Conservation (phyloP, 2,797 vertebrate genomes). For the Amniataba percoides region DNA sequence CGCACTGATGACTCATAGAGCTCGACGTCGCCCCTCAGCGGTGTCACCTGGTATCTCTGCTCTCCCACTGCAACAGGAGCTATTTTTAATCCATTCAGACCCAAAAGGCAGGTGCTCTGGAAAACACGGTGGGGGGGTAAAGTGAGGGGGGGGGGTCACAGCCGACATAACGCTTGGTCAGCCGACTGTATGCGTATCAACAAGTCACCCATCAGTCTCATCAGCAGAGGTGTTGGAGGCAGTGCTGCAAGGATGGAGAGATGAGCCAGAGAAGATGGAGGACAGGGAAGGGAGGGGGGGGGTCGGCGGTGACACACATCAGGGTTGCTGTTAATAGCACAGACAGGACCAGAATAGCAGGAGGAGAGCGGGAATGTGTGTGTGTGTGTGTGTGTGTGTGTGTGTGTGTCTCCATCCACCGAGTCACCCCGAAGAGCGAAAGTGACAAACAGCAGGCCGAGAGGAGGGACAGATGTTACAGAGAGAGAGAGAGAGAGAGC, state of each 20-base stretch:
- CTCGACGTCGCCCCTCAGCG: constrained; percentile 66
- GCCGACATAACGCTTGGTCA: constrained; percentile 3
- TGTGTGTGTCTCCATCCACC: too few relatives aligned
- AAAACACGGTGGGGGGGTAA: too few relatives aligned
- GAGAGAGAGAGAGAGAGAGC: not conserved
- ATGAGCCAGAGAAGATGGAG: constrained; percentile 69
- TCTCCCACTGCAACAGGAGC: constrained; percentile 61
- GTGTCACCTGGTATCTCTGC: constrained; percentile 16
- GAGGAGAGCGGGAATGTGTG: too few relatives aligned
- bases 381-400: too few relatives aligned
- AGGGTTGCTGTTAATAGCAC: constrained; percentile 80
- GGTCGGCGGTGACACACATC: constrained; percentile 87
- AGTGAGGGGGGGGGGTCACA: not conserved
- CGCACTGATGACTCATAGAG: constrained; percentile 80
- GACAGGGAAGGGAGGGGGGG: constrained; percentile 59
- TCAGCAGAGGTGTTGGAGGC: constrained; percentile 18
- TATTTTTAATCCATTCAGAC: constrained; percentile 67
- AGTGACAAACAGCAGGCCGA: not conserved
- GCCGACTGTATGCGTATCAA: not conserved
- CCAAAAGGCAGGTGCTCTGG: constrained; percentile 23
- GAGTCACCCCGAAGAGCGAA: not conserved
- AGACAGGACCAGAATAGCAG: constrained; percentile 81
- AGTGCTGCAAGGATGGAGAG: constrained; percentile 42
- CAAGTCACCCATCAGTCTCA: not conserved
- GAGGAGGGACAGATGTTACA: not conserved